phyloP scores from a whole-genome alignment of 2,113 vertebrate genomes.

The Odontophorus gujanensis region DNA sequence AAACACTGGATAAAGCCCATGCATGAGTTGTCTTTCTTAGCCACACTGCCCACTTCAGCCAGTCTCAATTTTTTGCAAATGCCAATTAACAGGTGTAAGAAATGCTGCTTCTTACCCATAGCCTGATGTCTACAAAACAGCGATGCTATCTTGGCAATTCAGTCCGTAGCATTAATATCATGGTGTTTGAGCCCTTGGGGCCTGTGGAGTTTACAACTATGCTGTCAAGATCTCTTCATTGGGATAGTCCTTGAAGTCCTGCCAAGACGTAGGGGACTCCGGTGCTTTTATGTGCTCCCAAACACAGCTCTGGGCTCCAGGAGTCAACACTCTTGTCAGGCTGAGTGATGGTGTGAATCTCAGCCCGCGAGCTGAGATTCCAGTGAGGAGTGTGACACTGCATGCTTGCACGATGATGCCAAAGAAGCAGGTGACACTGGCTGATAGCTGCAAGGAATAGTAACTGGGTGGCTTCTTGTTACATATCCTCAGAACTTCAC shows the following conservation, averaged over 20 bases:
- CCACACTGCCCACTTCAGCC: conserved; percentile 36
- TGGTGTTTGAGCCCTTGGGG: conserved; percentile 82
- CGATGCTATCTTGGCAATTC: conserved; percentile 76
- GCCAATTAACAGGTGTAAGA: conserved; percentile 84
- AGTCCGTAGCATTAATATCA: conserved; percentile 78
- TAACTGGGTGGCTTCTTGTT: conserved; percentile 77
- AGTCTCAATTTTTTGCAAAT: conserved; percentile 75
- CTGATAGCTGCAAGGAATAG: conserved; percentile 76
- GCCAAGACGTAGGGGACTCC: conserved; percentile 80
- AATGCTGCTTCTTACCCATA: conserved; percentile 68
- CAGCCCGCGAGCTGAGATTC: conserved; percentile 82
- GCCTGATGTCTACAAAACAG: conserved; percentile 75
- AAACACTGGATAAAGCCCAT: neutral
- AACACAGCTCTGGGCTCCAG: conserved; percentile 77
- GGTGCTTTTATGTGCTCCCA: conserved; percentile 83
- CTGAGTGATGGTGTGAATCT: conserved; percentile 83
- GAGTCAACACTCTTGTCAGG: conserved; percentile 77
- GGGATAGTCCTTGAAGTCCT: conserved; percentile 83
- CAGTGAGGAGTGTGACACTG: conserved; percentile 77
- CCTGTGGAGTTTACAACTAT: conserved; percentile 85
- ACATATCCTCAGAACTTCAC: conserved; percentile 84
- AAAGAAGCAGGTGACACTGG: conserved; percentile 83
- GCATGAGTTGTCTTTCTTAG: conserved; percentile 25
- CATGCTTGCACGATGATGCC: conserved; percentile 83
- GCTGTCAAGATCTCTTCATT: conserved; percentile 82